phyloP scores from a whole-genome alignment of 2,888 invertebrate genomes.

The Calameuta idolon region DNA sequence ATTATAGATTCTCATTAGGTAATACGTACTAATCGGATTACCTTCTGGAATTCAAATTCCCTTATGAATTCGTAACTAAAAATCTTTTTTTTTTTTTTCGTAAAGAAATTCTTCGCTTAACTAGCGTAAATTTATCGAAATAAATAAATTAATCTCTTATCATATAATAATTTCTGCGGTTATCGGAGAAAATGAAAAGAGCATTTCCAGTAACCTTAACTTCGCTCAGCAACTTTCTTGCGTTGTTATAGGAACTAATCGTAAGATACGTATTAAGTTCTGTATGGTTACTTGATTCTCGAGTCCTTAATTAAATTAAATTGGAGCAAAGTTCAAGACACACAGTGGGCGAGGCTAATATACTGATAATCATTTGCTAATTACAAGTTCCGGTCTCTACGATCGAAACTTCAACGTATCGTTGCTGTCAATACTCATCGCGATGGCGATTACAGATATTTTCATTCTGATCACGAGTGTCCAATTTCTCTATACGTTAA shows the following conservation, averaged over 20 bases:
- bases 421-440: neutral
- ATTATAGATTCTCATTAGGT: neutral
- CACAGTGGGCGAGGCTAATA: neutral
- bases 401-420: neutral
- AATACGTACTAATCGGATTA: neutral
- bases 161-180: neutral
- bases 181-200: neutral
- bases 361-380: neutral
- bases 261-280: neutral
- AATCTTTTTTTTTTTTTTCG: neutral
- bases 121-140: neutral
- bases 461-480: neutral
- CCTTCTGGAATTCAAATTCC: neutral
- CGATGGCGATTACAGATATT: neutral
- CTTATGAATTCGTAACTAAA: neutral
- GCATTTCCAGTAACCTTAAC: neutral
- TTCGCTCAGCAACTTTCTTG: neutral
- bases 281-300: neutral
- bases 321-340: neutral
- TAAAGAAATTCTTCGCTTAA: neutral
- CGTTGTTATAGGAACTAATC: neutral
- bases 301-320: neutral
- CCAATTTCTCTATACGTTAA: neutral
- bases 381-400: neutral
- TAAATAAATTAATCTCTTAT: neutral